These are phyloP conservation scores for Fundulus diaphanus DNA, from an alignment of 2,797 vertebrate genomes.

Conservation along the genomic window DNA sequence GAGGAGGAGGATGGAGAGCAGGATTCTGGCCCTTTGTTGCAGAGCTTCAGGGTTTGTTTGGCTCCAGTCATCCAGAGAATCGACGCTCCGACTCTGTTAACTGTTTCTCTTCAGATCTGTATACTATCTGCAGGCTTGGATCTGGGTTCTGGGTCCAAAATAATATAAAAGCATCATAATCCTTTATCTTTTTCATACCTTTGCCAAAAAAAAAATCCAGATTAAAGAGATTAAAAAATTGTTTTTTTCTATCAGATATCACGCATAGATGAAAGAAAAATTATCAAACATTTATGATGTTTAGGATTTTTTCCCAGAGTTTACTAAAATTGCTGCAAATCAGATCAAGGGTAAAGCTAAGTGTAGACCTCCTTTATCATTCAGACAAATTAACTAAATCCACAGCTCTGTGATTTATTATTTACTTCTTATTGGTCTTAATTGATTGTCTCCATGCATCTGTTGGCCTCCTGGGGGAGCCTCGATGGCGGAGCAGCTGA, in stretches of 20 bases:
- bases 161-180: background rate
- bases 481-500: slow-evolving; percentile 12
- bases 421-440: background rate
- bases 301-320: background rate
- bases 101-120: slow-evolving; percentile 50
- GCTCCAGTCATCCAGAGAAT: slow-evolving; percentile 78
- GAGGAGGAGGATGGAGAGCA: slow-evolving; percentile 15
- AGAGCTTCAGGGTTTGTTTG: slow-evolving; percentile 69
- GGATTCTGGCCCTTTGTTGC: slow-evolving; percentile 67
- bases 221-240: background rate
- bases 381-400: background rate
- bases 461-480: background rate
- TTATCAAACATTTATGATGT: too few species aligned
- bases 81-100: slow-evolving; percentile 49
- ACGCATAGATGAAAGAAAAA: background rate
- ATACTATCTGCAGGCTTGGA: background rate
- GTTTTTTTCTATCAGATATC: too few species aligned
- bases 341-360: too few species aligned
- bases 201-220: background rate
- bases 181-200: background rate
- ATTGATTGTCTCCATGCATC: slow-evolving; percentile 8
- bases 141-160: background rate
- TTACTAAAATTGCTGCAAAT: background rate
- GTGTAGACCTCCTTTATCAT: background rate
- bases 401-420: slow-evolving; percentile 9